Conservation (phyloP, 2,113 vertebrate species). For the Oplegnathus fasciatus region DNA sequence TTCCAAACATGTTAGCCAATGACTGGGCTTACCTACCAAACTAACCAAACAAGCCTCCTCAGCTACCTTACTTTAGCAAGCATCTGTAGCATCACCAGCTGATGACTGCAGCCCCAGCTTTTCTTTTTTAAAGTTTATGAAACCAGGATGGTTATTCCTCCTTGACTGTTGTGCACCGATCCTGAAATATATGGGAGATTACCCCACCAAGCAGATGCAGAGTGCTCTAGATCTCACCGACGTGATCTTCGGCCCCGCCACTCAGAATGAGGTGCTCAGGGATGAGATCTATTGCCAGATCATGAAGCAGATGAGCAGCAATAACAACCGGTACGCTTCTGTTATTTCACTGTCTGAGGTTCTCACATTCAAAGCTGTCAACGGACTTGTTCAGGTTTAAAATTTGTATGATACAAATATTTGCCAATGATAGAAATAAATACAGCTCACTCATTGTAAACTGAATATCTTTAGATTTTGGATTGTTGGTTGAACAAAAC, state of each 20-base stretch:
- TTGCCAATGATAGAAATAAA: too few relatives aligned
- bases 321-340: slow-evolving; percentile 88
- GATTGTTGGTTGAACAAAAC: not conserved
- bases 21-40: not conserved
- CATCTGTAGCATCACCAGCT: too few relatives aligned
- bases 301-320: slow-evolving; percentile 95
- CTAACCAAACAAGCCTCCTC: too few relatives aligned
- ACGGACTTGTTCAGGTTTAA: not conserved
- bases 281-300: slow-evolving; percentile 99
- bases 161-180: slow-evolving; percentile 86
- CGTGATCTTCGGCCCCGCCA: slow-evolving; percentile 91
- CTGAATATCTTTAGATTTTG: not conserved
- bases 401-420: not conserved
- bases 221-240: slow-evolving; percentile 90
- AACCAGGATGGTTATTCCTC: slow-evolving; percentile 15
- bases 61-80: too few relatives aligned
- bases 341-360: not conserved
- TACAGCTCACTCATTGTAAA: not conserved
- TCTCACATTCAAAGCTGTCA: not conserved
- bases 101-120: not conserved
- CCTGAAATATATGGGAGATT: slow-evolving; percentile 98
- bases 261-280: slow-evolving; percentile 85
- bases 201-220: slow-evolving; percentile 91
- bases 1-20: not conserved
- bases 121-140: not conserved